Percentiles rank a stretch among this genome's conserved stretches.
Evolutionary conservation across 1,140 invertebrate genomes (phyloP).

Genomic region (Philopotamus ludificatus): DNA sequence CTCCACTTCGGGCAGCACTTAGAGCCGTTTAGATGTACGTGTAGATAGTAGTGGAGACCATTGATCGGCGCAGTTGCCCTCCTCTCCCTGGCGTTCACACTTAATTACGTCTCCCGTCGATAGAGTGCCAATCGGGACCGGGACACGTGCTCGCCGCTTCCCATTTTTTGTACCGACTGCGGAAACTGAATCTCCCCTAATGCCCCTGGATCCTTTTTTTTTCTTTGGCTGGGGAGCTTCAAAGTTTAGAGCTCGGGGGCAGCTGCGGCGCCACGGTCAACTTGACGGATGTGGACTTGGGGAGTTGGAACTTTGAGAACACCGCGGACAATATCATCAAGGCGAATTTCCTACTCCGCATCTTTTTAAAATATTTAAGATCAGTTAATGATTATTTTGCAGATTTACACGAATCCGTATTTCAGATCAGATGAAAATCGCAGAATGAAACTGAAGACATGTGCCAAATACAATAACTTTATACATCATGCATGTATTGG

Average conservation of each 20-base stretch:
- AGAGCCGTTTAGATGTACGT: too few relatives aligned
- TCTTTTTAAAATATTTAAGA: background rate
- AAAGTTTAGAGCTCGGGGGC: constrained; percentile 37
- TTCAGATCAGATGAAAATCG: too few relatives aligned
- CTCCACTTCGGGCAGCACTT: too few relatives aligned
- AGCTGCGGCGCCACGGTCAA: constrained; percentile 23
- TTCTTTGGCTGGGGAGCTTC: constrained; percentile 5
- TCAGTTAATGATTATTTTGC: background rate
- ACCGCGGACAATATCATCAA: background rate
- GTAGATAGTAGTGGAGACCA: background rate
- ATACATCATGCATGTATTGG: too few relatives aligned
- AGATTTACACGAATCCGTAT: too few relatives aligned
- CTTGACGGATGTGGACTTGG: constrained; percentile 3
- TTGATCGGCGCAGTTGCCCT: background rate
- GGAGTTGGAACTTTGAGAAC: background rate
- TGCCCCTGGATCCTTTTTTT: constrained; percentile 22
- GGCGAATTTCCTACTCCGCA: background rate
- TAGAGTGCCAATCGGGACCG: background rate
- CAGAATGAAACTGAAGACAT: background rate
- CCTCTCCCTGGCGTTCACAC: background rate
- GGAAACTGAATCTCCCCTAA: constrained; percentile 28
- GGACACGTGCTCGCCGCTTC: background rate
- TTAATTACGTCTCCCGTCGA: background rate
- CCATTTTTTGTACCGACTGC: background rate
- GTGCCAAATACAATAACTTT: background rate